These are phyloP conservation scores for Pterocles burchelli DNA, from an alignment of 2,113 vertebrate species.

Conservation along the genomic window DNA sequence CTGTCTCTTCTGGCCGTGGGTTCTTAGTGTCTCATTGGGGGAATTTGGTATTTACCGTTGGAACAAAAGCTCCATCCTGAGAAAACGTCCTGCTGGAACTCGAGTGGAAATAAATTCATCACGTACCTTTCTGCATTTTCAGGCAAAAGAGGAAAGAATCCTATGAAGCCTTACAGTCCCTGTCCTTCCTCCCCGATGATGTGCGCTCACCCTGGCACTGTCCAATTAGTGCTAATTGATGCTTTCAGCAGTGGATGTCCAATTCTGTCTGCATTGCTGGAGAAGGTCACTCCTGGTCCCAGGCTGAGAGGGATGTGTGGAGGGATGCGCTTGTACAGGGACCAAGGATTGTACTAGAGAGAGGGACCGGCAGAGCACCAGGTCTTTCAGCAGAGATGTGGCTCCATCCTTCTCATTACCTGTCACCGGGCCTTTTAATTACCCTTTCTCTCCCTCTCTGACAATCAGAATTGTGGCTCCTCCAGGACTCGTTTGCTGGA, in stretches of 20 bases:
- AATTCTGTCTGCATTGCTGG: accelerated
- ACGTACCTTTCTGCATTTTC: not conserved
- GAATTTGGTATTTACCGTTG: not conserved
- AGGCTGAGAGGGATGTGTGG: not conserved
- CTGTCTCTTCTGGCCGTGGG: not conserved
- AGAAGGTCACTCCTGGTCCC: not conserved
- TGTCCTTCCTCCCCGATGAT: not conserved
- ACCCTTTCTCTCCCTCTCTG: not conserved
- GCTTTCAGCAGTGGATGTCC: not conserved
- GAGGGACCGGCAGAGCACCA: not conserved
- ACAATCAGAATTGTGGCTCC: not conserved
- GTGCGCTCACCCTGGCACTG: accelerated
- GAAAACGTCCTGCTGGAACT: not conserved
- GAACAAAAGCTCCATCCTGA: not conserved
- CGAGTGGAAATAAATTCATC: not conserved
- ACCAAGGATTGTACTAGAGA: accelerated
- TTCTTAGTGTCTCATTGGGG: not conserved
- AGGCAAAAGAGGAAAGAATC: not conserved
- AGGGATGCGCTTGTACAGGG: not conserved
- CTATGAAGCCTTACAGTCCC: not conserved
- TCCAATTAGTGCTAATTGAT: not conserved
- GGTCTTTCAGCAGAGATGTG: not conserved
- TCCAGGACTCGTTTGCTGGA: not conserved
- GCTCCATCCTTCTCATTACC: not conserved
- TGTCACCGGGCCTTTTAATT: not conserved